phyloP scores from a whole-genome alignment of 2,113 vertebrate species.

The Meles meles region DNA sequence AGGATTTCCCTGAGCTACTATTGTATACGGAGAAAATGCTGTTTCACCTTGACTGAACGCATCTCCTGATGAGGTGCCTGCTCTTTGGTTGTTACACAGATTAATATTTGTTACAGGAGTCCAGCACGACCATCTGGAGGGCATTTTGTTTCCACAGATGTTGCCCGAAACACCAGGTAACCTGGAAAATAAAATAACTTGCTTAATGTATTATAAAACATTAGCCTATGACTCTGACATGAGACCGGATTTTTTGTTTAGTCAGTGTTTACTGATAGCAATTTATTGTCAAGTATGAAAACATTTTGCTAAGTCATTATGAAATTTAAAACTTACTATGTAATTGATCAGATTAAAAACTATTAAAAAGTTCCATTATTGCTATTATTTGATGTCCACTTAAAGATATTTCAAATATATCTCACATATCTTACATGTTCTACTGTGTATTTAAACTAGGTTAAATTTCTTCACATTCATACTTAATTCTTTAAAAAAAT shows the following conservation, averaged over 20 bases:
- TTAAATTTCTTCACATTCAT: neutral
- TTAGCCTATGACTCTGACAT: neutral
- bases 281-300: neutral
- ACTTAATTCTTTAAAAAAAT: conserved; percentile 14
- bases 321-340: conserved; percentile 7
- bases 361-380: neutral
- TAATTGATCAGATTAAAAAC: neutral
- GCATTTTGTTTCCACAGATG: conserved; percentile 52
- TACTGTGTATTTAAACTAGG: conserved; percentile 8
- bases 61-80: conserved; percentile 2
- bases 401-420: neutral
- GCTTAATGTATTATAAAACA: conserved; percentile 3
- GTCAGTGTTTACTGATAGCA: conserved; percentile 5
- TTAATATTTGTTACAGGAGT: conserved; percentile 72
- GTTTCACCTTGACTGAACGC: conserved; percentile 71
- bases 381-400: neutral
- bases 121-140: conserved; percentile 74
- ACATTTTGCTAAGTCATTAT: neutral
- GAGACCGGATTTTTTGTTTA: neutral
- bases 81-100: conserved; percentile 59
- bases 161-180: conserved; percentile 69
- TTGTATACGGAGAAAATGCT: neutral
- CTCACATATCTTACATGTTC: neutral
- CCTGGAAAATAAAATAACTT: conserved; percentile 72
- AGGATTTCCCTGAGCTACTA: neutral